Evolutionary conservation across 2,888 invertebrate genomes (phyloP), one percentile per base, ranked within the genome.

Genomic region (Lasiommata megera): DNA sequence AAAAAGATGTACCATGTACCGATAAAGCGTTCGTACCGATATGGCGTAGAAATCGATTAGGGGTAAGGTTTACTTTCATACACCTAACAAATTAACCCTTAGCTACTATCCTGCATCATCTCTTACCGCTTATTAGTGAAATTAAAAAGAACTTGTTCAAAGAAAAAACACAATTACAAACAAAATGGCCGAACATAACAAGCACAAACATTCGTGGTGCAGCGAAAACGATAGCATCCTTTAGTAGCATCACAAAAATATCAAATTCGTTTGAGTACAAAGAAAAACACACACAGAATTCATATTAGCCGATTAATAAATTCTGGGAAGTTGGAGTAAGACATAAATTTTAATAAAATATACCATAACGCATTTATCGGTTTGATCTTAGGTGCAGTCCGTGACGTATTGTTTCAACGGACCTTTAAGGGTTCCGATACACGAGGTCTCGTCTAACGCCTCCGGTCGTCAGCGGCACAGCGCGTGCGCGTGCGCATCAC

Each of bases 281-380:
- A 56, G 70, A 76, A 72, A 78, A 80, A 79, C 88, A 79, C 80
- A 72, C 73, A 73, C 82, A 74, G 89, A 86, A 89, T 90, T 84
- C 88, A 85, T 85, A 89, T 87, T 84, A 84, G 82, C 76, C 85
- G 86, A 88, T 89, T 88, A 88, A 86, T 88, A 86, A 86, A 86
- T 89, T 88, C 90, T 67, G 62, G 78, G 90, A 89, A 90, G 70
- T 76, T 72, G 74, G 73, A 88, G 84, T 89, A 86, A 89, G 88
- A 90, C 87, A 89, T 89, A 89, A 88, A 89, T 90, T 88, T 85
- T 80, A 80, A 82, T 86, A 85, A 85, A 84, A 86, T 84, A 82
- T 75, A 78, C 80, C 79, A 82, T 82, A 83, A 80, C 70, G 63
- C 71, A 73, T 75, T 71, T 83, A 88, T 87, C 86, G 71, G 73